Evolutionary conservation across 2,888 invertebrate species (phyloP).

Genomic region (Caenorhabditis imperialis): DNA sequence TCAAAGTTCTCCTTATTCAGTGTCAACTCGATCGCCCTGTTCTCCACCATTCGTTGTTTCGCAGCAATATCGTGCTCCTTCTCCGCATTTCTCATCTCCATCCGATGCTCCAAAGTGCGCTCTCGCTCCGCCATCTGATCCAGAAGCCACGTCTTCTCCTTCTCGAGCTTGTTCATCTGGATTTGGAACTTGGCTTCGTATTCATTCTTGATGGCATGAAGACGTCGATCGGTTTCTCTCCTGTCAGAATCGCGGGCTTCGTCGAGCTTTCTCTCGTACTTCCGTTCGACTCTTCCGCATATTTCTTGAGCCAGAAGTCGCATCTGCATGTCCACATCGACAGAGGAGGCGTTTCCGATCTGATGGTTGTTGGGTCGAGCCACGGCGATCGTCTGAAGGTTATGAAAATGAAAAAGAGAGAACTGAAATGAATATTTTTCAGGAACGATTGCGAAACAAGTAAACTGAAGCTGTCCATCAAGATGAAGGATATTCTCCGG

Average conservation of each 20-base stretch:
- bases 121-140: slow-evolving; percentile 51
- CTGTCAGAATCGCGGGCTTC: slow-evolving; percentile 47
- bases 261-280: slow-evolving; percentile 49
- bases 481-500: too few relatives aligned
- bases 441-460: background rate
- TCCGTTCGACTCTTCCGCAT: slow-evolving; percentile 45
- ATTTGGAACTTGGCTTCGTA: slow-evolving; percentile 44
- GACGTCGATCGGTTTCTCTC: slow-evolving; percentile 46
- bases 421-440: too few relatives aligned
- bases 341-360: slow-evolving; percentile 20
- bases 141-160: slow-evolving; percentile 36
- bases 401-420: too few relatives aligned
- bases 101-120: slow-evolving; percentile 38
- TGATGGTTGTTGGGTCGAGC: slow-evolving; percentile 51
- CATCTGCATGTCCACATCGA: slow-evolving; percentile 49
- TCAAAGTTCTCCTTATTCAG: slow-evolving; percentile 56
- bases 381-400: slow-evolving; percentile 20
- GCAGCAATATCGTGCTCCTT: slow-evolving; percentile 37
- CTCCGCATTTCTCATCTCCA: slow-evolving; percentile 44
- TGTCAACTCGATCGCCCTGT: slow-evolving; percentile 49
- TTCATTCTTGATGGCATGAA: slow-evolving; percentile 44
- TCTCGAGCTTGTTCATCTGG: slow-evolving; percentile 46
- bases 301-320: slow-evolving; percentile 56
- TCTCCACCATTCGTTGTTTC: slow-evolving; percentile 44
- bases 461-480: background rate